Percentiles rank a stretch among this genome's conserved stretches.
These are phyloP conservation scores for Tamandua tetradactyla DNA, from an alignment of 2,797 vertebrate species.

Conservation along the genomic window DNA sequence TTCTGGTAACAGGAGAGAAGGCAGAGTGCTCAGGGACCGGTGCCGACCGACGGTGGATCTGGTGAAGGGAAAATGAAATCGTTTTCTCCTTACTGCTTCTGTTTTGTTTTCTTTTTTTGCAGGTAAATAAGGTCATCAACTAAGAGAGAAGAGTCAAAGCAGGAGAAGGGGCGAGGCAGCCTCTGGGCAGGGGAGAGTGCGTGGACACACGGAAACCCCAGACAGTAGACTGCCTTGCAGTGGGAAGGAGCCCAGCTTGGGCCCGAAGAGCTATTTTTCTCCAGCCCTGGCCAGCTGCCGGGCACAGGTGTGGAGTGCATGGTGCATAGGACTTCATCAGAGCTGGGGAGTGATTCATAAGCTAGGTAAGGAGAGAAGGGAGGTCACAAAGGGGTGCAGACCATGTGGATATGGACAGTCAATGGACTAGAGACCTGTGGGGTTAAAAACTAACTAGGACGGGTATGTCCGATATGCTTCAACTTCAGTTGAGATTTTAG, in stretches of 20 bases:
- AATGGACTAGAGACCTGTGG: background rate
- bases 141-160: background rate
- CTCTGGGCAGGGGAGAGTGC: background rate
- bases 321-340: background rate
- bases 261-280: background rate
- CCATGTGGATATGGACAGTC: background rate
- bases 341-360: background rate
- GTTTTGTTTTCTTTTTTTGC: background rate
- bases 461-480: background rate
- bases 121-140: background rate
- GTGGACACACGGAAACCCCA: rapidly evolving
- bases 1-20: background rate
- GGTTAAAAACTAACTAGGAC: background rate
- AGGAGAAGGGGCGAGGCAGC: background rate
- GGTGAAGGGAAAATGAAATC: background rate
- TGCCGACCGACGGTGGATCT: background rate
- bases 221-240: rapidly evolving
- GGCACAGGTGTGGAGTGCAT: background rate
- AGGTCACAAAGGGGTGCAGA: background rate
- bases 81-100: background rate
- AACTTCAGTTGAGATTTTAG: slow-evolving; percentile 44
- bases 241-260: background rate
- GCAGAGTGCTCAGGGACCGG: background rate
- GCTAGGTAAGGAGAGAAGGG: background rate
- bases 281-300: background rate